These are phyloP conservation scores for Drosophila dunni DNA, from an alignment of 1,140 invertebrate species.

Conservation along the genomic window DNA sequence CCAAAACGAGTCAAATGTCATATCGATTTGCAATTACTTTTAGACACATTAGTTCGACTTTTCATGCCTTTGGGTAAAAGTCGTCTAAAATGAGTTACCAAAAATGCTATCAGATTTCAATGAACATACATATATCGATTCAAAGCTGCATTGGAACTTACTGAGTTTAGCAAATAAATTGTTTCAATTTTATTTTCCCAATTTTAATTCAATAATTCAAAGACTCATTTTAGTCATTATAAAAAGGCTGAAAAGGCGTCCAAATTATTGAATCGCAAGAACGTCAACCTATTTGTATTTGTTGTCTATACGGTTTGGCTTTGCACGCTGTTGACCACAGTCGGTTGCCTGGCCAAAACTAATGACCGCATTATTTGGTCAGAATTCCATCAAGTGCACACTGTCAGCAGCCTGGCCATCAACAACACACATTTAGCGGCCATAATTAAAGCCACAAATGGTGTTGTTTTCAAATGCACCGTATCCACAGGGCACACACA, in stretches of 20 bases:
- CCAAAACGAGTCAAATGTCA: conserved; percentile 3
- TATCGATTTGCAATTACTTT: conserved; percentile 27
- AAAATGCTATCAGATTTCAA: neutral
- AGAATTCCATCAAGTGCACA: conserved; percentile 16
- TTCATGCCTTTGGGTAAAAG: no score
- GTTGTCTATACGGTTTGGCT: neutral
- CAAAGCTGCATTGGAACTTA: neutral
- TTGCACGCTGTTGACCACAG: neutral
- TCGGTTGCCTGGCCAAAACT: conserved; percentile 9
- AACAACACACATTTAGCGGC: conserved; percentile 31
- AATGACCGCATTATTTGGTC: conserved; percentile 36
- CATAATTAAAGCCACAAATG: conserved; percentile 75
- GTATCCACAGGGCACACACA: neutral
- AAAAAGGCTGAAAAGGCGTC: no score
- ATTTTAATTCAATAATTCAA: no score
- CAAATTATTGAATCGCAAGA: no score
- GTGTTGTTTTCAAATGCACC: conserved; percentile 58
- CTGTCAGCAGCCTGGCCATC: conserved; percentile 33
- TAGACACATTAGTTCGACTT: neutral
- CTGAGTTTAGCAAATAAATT: neutral
- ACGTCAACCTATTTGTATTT: neutral
- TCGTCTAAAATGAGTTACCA: neutral
- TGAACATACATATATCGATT: neutral
- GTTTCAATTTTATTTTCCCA: no score
- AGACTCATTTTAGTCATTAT: no score